phyloP scores from a whole-genome alignment of 2,113 vertebrate genomes.

The Lota lota region DNA sequence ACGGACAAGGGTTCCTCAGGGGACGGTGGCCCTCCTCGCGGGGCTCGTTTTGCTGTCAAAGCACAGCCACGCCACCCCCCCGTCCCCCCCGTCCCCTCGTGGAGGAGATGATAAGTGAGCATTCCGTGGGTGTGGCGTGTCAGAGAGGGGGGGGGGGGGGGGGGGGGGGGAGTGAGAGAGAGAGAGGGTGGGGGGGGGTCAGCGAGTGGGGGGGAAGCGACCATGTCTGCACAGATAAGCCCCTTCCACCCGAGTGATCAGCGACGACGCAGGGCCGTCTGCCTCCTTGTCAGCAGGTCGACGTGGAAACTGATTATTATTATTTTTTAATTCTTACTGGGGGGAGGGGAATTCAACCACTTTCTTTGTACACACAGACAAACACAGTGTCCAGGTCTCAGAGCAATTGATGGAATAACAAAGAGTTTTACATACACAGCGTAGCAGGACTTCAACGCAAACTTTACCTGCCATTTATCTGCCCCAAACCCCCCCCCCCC shows the following conservation, averaged over 20 bases:
- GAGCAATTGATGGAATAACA: no score
- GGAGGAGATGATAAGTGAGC: conserved; percentile 37
- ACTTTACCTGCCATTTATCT: background rate
- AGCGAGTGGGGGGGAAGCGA: conserved; percentile 66
- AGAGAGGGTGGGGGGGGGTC: conserved; percentile 58
- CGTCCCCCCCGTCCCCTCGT: conserved; percentile 38
- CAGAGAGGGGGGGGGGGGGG: conserved; percentile 64
- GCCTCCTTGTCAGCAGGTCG: conserved; percentile 22
- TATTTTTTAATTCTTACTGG: background rate
- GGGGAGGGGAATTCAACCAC: background rate
- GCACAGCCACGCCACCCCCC: conserved; percentile 56
- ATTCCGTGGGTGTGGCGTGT: conserved; percentile 37
- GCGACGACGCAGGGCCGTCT: background rate
- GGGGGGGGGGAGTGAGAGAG: conserved; percentile 48
- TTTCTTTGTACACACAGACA: no score
- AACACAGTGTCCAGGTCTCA: no score
- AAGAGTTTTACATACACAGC: background rate
- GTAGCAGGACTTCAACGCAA: no score
- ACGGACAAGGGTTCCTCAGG: background rate
- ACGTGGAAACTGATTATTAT: no score
- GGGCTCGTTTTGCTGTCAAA: conserved; percentile 63
- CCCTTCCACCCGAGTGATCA: conserved; percentile 55
- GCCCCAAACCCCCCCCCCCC: no score
- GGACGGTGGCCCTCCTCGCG: conserved; percentile 21
- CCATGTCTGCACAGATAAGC: conserved; percentile 55